Conservation (phyloP, 2,888 invertebrate species). For the Cataglyphis altisquamis region DNA sequence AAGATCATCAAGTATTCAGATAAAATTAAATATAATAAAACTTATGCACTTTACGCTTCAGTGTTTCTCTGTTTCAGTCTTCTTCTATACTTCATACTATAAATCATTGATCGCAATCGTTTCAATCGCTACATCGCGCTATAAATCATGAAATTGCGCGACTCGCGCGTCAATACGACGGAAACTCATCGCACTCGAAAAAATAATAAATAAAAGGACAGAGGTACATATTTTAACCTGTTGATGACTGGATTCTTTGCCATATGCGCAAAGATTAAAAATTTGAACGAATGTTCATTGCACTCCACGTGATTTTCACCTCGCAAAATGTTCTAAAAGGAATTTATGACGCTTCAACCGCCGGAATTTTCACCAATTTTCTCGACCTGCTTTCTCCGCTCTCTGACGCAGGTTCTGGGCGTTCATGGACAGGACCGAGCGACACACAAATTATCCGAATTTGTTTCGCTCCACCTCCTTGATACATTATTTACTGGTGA, state of each 20-base stretch:
- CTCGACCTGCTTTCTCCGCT: slow-evolving; percentile 41
- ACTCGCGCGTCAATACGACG: background rate
- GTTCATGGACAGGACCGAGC: slow-evolving; percentile 99
- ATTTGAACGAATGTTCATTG: slow-evolving; percentile 13
- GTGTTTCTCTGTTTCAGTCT: background rate
- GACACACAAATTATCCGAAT: slow-evolving; percentile 99
- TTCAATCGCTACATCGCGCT: slow-evolving; percentile 8
- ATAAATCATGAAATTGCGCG: slow-evolving; percentile 30
- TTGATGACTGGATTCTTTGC: slow-evolving; percentile 27
- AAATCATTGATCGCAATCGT: slow-evolving; percentile 34
- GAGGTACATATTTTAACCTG: slow-evolving; percentile 37
- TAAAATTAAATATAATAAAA: background rate
- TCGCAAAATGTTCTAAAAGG: slow-evolving; percentile 24
- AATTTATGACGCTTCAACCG: slow-evolving; percentile 49
- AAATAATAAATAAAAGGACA: slow-evolving; percentile 31
- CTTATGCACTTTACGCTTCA: background rate
- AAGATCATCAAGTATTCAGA: background rate
- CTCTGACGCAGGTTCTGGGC: slow-evolving; percentile 92
- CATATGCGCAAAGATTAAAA: slow-evolving; percentile 31
- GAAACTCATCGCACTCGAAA: slow-evolving; percentile 28
- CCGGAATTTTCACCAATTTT: slow-evolving; percentile 59
- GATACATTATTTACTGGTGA: slow-evolving; percentile 98
- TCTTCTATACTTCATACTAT: background rate
- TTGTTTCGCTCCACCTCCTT: slow-evolving; percentile 96
- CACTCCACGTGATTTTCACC: slow-evolving; percentile 21